Evolutionary conservation across 2,888 invertebrate species (phyloP).

Genomic region (Tupiocoris notatus): DNA sequence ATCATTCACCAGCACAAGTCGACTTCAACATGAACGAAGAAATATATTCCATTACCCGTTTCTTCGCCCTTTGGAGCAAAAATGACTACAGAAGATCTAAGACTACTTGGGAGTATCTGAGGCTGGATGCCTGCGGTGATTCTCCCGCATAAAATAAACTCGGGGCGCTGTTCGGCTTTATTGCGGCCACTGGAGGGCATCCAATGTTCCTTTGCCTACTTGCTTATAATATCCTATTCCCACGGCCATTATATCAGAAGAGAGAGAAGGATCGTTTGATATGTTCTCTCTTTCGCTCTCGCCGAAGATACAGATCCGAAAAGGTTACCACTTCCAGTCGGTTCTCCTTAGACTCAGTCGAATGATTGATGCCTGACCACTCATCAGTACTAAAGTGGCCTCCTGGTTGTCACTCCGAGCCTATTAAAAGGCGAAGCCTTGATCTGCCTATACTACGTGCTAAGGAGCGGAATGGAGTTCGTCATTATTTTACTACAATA

Average conservation of each 20-base stretch:
- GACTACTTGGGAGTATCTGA: background rate
- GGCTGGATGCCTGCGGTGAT: background rate
- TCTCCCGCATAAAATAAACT: background rate
- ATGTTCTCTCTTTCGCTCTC: too few species aligned
- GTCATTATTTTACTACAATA: background rate
- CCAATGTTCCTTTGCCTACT: background rate
- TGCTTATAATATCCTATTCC: background rate
- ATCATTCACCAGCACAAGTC: background rate
- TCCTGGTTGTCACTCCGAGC: background rate
- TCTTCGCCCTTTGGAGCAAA: background rate
- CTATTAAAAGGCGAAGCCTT: background rate
- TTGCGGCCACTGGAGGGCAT: background rate
- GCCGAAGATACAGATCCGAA: too few species aligned
- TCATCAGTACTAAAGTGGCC: background rate
- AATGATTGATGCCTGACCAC: background rate
- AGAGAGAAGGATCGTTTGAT: too few species aligned
- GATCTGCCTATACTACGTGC: background rate
- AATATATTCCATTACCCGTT: background rate
- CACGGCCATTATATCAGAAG: background rate
- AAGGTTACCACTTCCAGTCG: background rate
- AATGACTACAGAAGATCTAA: background rate
- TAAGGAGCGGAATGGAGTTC: background rate
- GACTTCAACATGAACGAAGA: background rate
- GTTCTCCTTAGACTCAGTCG: background rate
- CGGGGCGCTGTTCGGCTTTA: background rate